Evolutionary conservation across 2,113 vertebrate genomes (phyloP), one percentile per base, ranked within the genome.

Genomic region (Geothlypis trichas): DNA sequence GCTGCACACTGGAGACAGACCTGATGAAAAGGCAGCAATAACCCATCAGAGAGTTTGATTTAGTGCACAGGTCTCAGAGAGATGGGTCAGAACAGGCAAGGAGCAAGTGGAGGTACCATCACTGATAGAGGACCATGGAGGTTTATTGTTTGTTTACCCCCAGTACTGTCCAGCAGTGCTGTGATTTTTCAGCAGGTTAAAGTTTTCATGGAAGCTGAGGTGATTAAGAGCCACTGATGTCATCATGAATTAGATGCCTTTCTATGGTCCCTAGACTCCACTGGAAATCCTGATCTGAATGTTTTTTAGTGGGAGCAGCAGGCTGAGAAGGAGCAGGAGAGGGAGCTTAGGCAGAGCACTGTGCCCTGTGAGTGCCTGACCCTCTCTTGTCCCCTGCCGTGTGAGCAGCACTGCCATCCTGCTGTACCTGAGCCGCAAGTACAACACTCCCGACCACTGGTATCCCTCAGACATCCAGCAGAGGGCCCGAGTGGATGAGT

Each of bases 391-490:
- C 61, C 87, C 65, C 81, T 54, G 26, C 75, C 57, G 6, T 5
- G 5, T 41, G 83, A 42, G 77, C 93, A 98, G 98, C 91, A 96
- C 97, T 27, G 98, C 98, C 84, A 98, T 98, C 62, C 93, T 98
- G 73, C 91, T 97, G 55, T 98, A 98, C 46, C 83, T 98, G 95
- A 98, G 94, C 7, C 95, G 97, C 23, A 98, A 98, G 97, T 97
- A 97, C 93, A 92, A 97, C 84, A 98, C 98, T n/a, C 97, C 98
- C 0, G 98, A 98, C 92, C 98, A 98, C 97, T 99, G 98, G 99
- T 99, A 98, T 90, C 98, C 98, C 5, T 82, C 97, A 4, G 98
- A 99, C 72, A 97, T 98, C 9, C 97, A 97, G 37, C 97, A 97
- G 59, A 82, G 98, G 1, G 98, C 98, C 31, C 96, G 66, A 0